A percentile compares a stretch with the other conserved stretches of the same genome.
Evolutionary conservation across 2,113 vertebrate genomes (phyloP).

Genomic region (Raja brachyura): DNA sequence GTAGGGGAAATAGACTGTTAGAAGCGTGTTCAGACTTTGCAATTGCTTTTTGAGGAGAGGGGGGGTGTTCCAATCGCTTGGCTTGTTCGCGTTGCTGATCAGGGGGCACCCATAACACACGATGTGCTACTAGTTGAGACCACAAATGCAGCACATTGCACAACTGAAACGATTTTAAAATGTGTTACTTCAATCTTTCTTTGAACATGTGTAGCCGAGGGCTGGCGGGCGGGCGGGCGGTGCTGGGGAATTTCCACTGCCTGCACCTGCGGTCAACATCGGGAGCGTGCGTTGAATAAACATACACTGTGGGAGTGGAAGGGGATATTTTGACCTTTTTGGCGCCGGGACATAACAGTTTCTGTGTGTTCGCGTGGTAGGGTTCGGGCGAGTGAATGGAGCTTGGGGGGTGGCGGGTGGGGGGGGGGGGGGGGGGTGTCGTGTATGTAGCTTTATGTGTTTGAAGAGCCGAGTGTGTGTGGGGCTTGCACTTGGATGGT

Average conservation of each 20-base stretch:
- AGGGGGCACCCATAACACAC: background rate
- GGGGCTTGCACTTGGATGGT: background rate
- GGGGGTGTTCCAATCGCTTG: background rate
- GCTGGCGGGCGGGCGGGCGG: background rate
- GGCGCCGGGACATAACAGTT: background rate
- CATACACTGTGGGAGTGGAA: background rate
- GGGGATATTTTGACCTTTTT: background rate
- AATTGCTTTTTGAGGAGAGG: background rate
- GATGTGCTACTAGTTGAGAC: background rate
- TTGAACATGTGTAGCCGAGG: background rate
- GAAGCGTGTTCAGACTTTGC: background rate
- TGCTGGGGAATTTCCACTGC: background rate
- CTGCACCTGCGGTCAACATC: background rate
- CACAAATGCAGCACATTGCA: background rate
- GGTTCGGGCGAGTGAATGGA: too few relatives aligned
- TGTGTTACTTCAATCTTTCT: background rate
- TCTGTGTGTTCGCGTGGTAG: background rate
- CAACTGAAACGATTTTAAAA: background rate
- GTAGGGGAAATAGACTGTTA: background rate
- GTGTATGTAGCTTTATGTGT: background rate
- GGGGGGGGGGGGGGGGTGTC: too few relatives aligned
- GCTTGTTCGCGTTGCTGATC: background rate
- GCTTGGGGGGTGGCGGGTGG: background rate
- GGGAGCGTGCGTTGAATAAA: background rate
- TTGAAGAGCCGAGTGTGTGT: background rate